Base-by-base conservation (phyloP, 2,113 vertebrate genomes). In the Vulpes lagopus region DNA sequence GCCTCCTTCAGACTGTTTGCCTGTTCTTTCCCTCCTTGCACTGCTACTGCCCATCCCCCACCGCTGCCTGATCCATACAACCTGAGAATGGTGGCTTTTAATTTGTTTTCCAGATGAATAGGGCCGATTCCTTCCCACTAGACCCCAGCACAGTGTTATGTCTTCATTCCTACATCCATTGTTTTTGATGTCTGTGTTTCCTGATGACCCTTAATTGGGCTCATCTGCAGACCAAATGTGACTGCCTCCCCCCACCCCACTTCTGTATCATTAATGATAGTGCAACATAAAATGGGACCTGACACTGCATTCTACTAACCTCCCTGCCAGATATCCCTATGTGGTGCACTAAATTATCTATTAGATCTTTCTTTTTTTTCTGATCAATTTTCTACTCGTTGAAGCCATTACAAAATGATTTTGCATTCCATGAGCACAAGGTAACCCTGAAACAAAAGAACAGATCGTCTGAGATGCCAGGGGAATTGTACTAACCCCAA, bases 91-190 rank as follows among this genome's bases (percentile, higher is more conserved):
- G 16, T 78, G 64, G 12, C 23, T 51, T 94, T 86, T 92, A 65
- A 55, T 96, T 92, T 95, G 43, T 73, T 89, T 94, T 94, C 22
- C 57, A 84, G 76, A 67, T 88, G 43, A 97, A 95, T 93, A 94
- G 27, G 27, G 20, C 35, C 55, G n/a, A 85, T 86, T 51, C 35
- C 57, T 78, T 55, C 25, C 49, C 92, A 84, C 64, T 88, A 35
- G 64, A 89, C 17, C 19, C n/a, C 59, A 93, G 25, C 51, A 88
- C 12, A 88, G 4, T 71, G 57, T 86, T 98, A 93, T 32, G 14
- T 94, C 95, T 96, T 85, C 30, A 49, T 59, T n/a, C 8, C 53
- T 25, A 35, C 38, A 69, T 59, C 51, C 32, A 73, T 92, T 97
- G 69, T 71, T 96, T 96, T 81, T 95, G 81, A 93, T 96, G 92